Percentiles rank a stretch among this genome's conserved stretches.
Evolutionary conservation across 2,888 invertebrate genomes (phyloP).

Genomic region (Lacanobia oleracea): DNA sequence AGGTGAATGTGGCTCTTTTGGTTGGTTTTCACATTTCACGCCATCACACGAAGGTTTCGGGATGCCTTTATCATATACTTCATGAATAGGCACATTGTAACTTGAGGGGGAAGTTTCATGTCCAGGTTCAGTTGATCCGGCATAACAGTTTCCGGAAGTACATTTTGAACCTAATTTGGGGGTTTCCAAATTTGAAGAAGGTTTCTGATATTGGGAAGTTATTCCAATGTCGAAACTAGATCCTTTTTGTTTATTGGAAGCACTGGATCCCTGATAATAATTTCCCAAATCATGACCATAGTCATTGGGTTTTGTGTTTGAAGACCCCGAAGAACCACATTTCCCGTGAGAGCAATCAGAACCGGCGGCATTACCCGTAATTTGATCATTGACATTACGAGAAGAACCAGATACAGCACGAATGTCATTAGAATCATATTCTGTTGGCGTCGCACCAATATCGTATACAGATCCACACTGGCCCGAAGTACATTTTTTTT

Average conservation of each 20-base stretch:
- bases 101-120: constrained; percentile 48
- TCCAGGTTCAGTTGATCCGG: constrained; percentile 30
- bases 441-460: constrained; percentile 19
- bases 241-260: constrained; percentile 57
- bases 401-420: constrained; percentile 44
- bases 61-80: constrained; percentile 30
- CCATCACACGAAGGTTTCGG: constrained; percentile 50
- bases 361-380: constrained; percentile 19
- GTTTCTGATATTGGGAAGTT: constrained; percentile 65
- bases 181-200: constrained; percentile 75
- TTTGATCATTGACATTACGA: constrained; percentile 38
- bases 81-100: constrained; percentile 63
- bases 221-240: constrained; percentile 44
- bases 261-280: constrained; percentile 61
- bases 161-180: constrained; percentile 74
- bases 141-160: constrained; percentile 66
- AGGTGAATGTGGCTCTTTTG: constrained; percentile 36
- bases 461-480: constrained; percentile 49
- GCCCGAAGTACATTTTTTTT: constrained; percentile 67
- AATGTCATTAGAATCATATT: constrained; percentile 53
- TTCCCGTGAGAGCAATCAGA: constrained; percentile 56
- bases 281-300: constrained; percentile 55
- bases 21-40: constrained; percentile 54
- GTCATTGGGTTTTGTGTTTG: constrained; percentile 29
- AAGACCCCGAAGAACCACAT: constrained; percentile 45